phyloP scores from a whole-genome alignment of 2,888 invertebrate species.

The Eulithis prunata region DNA sequence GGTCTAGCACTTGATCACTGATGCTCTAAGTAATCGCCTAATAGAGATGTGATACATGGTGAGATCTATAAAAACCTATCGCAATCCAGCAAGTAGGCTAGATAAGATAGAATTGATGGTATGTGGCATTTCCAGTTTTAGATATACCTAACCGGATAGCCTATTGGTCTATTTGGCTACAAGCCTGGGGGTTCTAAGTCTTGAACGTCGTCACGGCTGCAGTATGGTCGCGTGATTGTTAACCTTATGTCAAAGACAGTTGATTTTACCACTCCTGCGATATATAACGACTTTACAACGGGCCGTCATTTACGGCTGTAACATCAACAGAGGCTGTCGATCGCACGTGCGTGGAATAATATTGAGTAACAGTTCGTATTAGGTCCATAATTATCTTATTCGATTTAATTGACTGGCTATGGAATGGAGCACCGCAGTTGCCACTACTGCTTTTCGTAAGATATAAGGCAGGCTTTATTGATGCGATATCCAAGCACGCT shows the following conservation, averaged over 20 bases:
- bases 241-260: too few relatives aligned
- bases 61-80: conserved; percentile 4
- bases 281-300: too few relatives aligned
- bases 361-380: conserved; percentile 22
- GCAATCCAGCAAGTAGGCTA: conserved; percentile 18
- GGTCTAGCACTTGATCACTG: too few relatives aligned
- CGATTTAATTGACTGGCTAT: conserved; percentile 14
- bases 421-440: conserved; percentile 4
- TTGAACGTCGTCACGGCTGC: not conserved
- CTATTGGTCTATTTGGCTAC: conserved; percentile 49
- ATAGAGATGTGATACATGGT: not conserved
- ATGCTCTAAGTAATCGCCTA: not conserved
- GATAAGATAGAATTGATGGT: conserved; percentile 34
- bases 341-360: conserved; percentile 25
- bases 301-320: not conserved
- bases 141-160: conserved; percentile 40
- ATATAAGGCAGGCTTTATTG: conserved; percentile 8
- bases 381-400: conserved; percentile 22
- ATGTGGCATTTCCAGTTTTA: conserved; percentile 32
- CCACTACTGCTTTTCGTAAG: conserved; percentile 12
- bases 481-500: not conserved
- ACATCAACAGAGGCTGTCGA: not conserved
- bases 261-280: too few relatives aligned
- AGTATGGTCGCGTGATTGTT: not conserved
- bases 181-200: not conserved